Conservation (phyloP, 35 echinoderm and acorn worm genomes). For the Heliocidaris erythrogramma region DNA sequence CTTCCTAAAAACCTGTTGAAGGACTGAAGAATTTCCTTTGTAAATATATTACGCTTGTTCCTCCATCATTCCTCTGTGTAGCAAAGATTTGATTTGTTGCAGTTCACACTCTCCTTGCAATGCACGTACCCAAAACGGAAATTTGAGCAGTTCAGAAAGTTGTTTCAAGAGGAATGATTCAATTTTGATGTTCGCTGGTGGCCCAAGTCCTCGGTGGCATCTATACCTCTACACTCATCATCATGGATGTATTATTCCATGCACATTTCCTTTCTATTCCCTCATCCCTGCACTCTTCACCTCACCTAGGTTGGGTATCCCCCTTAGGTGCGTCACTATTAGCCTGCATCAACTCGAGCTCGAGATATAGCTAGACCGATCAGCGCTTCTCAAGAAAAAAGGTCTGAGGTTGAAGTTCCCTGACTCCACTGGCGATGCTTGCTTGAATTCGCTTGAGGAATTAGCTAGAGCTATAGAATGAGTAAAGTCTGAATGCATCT, state of each 20-base stretch:
- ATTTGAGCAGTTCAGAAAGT: neutral
- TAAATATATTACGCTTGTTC: too few species aligned
- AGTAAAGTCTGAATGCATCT: too few species aligned
- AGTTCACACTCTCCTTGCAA: neutral
- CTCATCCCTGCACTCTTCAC: neutral
- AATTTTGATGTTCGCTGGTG: conserved; percentile 2
- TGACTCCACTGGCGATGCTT: too few species aligned
- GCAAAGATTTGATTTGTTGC: neutral
- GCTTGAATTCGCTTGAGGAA: too few species aligned
- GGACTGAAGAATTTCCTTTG: too few species aligned
- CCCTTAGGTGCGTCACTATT: neutral
- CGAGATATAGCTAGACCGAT: too few species aligned
- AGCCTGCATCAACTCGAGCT: too few species aligned
- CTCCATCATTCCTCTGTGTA: too few species aligned
- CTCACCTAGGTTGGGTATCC: neutral
- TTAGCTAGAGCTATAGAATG: too few species aligned
- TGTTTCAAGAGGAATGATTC: conserved; percentile 4
- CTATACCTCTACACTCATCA: neutral
- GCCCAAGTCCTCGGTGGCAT: neutral
- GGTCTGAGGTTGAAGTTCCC: too few species aligned
- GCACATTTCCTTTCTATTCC: neutral
- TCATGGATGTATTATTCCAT: conserved; percentile 4
- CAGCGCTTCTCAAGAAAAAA: too few species aligned
- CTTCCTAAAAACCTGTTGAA: too few species aligned
- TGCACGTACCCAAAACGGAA: neutral